Conservation (phyloP, 2,888 invertebrate species). For the Ophonus ardosiacus region DNA sequence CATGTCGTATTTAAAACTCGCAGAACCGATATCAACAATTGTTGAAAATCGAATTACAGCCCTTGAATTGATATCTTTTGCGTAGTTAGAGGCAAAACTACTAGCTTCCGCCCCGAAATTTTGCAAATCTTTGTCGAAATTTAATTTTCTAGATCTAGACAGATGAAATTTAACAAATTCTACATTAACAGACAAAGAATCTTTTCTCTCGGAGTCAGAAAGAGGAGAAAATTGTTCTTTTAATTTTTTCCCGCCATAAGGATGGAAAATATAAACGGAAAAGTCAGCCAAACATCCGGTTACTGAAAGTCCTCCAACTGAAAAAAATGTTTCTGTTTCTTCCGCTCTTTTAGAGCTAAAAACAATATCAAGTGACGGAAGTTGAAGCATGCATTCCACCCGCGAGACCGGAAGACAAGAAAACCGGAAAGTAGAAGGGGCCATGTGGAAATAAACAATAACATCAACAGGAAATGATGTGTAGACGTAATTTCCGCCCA, state of each 20-base stretch:
- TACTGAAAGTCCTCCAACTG: constrained; percentile 92
- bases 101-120: background rate
- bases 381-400: constrained; percentile 96
- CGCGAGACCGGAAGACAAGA: constrained; percentile 96
- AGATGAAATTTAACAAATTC: constrained; percentile 98
- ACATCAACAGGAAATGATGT: constrained; percentile 97
- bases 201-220: constrained; percentile 93
- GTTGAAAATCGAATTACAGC: constrained; percentile 96
- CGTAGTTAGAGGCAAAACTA: background rate
- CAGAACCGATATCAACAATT: constrained; percentile 96
- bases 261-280: constrained; percentile 98
- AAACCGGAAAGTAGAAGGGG: constrained; percentile 97
- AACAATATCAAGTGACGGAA: constrained; percentile 97
- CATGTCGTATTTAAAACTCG: constrained; percentile 99
- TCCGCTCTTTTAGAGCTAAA: constrained; percentile 95
- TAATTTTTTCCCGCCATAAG: constrained; percentile 92
- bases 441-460: constrained; percentile 98
- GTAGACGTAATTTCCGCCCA: constrained; percentile 87
- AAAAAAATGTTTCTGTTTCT: constrained; percentile 79
- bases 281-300: constrained; percentile 98
- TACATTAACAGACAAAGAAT: constrained; percentile 96
- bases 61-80: constrained; percentile 79
- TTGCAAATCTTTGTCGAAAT: constrained; percentile 81
- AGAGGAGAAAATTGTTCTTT: constrained; percentile 93
- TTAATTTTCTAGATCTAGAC: constrained; percentile 92